These are phyloP conservation scores for Aradus depressus DNA, from an alignment of 2,888 invertebrate species.

Conservation along the genomic window DNA sequence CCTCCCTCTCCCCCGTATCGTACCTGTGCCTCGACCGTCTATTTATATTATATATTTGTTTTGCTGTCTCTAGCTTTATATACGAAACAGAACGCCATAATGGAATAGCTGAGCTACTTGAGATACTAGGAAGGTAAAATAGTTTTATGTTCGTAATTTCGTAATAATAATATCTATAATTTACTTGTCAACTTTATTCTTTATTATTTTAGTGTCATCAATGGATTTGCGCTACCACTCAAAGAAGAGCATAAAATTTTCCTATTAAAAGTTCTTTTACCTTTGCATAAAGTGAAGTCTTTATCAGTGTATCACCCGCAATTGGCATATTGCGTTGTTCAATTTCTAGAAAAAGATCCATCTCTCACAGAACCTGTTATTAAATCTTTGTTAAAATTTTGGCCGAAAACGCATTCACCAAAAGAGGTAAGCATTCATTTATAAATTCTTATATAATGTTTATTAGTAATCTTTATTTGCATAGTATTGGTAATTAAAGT, in stretches of 20 bases:
- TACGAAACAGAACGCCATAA: constrained; percentile 98
- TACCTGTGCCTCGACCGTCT: too few species aligned
- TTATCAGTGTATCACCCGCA: constrained; percentile 95
- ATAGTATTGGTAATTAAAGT: too few species aligned
- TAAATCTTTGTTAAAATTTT: constrained; percentile 86
- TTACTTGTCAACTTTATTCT: neutral
- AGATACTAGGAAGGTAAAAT: constrained; percentile 64
- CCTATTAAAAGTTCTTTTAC: constrained; percentile 84
- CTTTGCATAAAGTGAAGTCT: constrained; percentile 93
- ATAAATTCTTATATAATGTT: neutral
- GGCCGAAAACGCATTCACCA: constrained; percentile 98
- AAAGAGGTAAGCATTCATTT: constrained; percentile 56
- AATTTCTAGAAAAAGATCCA: constrained; percentile 96
- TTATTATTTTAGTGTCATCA: constrained; percentile 67
- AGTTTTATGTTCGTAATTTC: neutral
- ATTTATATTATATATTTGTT: neutral
- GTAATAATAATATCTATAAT: neutral
- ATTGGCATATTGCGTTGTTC: constrained; percentile 97
- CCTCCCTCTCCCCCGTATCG: too few species aligned
- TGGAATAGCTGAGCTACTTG: constrained; percentile 91
- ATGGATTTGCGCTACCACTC: constrained; percentile 94
- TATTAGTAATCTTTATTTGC: too few species aligned
- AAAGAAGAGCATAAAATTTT: constrained; percentile 98
- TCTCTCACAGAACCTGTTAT: constrained; percentile 91
- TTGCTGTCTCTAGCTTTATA: constrained; percentile 96